phyloP scores from a whole-genome alignment of 1,140 invertebrate genomes.

The Epicauta chinensis region DNA sequence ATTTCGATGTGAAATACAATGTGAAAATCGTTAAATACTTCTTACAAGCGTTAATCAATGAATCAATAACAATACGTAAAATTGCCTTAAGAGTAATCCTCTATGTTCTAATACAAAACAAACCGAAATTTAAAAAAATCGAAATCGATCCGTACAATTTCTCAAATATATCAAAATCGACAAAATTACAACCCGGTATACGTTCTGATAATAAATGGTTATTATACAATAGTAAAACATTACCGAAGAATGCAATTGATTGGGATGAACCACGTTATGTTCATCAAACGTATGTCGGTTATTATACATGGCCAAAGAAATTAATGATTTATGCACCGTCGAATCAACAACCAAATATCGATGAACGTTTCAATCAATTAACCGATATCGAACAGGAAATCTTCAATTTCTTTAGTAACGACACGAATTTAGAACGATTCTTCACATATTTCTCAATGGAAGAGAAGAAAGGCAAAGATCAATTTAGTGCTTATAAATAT shows the following conservation, averaged over 20 bases:
- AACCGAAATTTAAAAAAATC: conserved; percentile 60
- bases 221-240: conserved; percentile 57
- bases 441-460: conserved; percentile 74
- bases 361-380: conserved; percentile 37
- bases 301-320: conserved; percentile 73
- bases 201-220: conserved; percentile 67
- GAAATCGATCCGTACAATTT: conserved; percentile 34
- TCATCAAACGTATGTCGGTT: conserved; percentile 67
- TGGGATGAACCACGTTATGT: conserved; percentile 66
- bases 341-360: conserved; percentile 52
- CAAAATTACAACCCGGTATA: conserved; percentile 45
- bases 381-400: conserved; percentile 46
- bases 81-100: conserved; percentile 57
- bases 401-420: conserved; percentile 62
- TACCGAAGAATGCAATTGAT: conserved; percentile 56
- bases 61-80: conserved; percentile 69
- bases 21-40: conserved; percentile 59
- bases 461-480: conserved; percentile 79
- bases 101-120: conserved; percentile 70
- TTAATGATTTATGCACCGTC: conserved; percentile 57
- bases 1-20: conserved; percentile 62
- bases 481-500: conserved; percentile 62
- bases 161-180: conserved; percentile 21
- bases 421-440: conserved; percentile 64
- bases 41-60: conserved; percentile 62